These are phyloP conservation scores for Xanthorhoe designata DNA, from an alignment of 2,888 invertebrate species.

Conservation along the genomic window DNA sequence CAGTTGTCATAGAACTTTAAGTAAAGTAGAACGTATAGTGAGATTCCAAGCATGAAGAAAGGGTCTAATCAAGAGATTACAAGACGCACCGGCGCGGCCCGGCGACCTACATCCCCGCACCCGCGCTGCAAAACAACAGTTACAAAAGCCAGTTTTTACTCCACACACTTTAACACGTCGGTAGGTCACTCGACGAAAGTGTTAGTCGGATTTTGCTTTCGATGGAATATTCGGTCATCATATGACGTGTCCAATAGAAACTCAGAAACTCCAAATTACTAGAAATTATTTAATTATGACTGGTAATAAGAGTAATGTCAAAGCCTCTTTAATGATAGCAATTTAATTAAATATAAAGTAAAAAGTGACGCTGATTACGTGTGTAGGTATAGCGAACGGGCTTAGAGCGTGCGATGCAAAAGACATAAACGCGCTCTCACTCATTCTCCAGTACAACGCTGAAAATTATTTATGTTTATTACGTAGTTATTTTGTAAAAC, in stretches of 20 bases:
- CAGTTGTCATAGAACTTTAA: neutral
- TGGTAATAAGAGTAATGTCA: slow-evolving; percentile 17
- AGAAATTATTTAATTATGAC: slow-evolving; percentile 50
- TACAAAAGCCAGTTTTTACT: slow-evolving; percentile 77
- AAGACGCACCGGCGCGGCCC: slow-evolving; percentile 46
- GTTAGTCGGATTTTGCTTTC: slow-evolving; percentile 83
- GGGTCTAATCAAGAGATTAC: slow-evolving; percentile 31
- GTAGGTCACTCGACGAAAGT: slow-evolving; percentile 80
- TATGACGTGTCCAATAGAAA: slow-evolving; percentile 70
- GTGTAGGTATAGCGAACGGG: neutral
- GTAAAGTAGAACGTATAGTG: neutral
- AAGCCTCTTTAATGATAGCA: slow-evolving; percentile 8
- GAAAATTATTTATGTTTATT: neutral
- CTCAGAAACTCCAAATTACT: slow-evolving; percentile 63
- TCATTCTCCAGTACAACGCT: neutral
- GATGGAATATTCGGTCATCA: slow-evolving; percentile 66
- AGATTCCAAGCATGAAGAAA: neutral
- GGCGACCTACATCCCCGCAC: slow-evolving; percentile 68
- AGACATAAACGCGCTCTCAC: slow-evolving; percentile 45
- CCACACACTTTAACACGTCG: slow-evolving; percentile 60
- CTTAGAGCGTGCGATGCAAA: slow-evolving; percentile 30
- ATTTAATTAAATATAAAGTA: slow-evolving; percentile 7
- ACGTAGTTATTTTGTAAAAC: slow-evolving; percentile 2
- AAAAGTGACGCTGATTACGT: neutral
- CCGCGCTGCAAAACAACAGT: slow-evolving; percentile 66